A percentile compares a stretch with the other conserved stretches of the same genome.
Evolutionary conservation across 2,888 invertebrate species (phyloP).

Genomic region (Acrocyrtus sp.): DNA sequence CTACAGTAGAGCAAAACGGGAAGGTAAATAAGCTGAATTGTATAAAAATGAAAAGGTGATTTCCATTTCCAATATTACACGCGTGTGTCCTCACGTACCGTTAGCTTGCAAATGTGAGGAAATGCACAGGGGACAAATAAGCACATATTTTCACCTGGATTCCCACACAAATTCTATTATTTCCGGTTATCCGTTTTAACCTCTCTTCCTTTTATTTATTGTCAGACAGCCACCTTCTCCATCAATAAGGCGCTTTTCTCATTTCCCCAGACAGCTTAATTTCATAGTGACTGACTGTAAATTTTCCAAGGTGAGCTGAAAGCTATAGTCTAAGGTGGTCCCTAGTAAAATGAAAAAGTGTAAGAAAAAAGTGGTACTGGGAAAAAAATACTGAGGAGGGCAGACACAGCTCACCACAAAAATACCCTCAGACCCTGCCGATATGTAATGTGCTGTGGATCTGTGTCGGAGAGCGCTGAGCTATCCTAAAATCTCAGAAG

Average conservation of each 20-base stretch:
- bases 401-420: not conserved
- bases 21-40: no score
- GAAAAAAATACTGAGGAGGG: not conserved
- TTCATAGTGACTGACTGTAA: constrained; percentile 19
- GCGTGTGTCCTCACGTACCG: no score
- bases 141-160: not conserved
- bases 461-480: not conserved
- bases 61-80: no score
- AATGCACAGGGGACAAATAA: not conserved
- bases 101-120: no score
- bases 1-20: no score
- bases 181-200: not conserved
- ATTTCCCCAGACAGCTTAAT: no score
- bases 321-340: not conserved
- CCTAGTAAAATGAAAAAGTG: not conserved
- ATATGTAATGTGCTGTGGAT: not conserved
- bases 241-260: no score
- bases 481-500: not conserved
- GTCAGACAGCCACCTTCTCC: not conserved
- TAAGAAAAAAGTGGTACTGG: not conserved
- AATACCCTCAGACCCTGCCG: not conserved
- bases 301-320: constrained; percentile 3
- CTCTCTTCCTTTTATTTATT: not conserved
- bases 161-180: not conserved
- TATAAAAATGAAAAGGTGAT: no score